Evolutionary conservation across 1,140 invertebrate species (phyloP), one percentile per base, ranked within the genome.

Genomic region (Micrasema minimum): DNA sequence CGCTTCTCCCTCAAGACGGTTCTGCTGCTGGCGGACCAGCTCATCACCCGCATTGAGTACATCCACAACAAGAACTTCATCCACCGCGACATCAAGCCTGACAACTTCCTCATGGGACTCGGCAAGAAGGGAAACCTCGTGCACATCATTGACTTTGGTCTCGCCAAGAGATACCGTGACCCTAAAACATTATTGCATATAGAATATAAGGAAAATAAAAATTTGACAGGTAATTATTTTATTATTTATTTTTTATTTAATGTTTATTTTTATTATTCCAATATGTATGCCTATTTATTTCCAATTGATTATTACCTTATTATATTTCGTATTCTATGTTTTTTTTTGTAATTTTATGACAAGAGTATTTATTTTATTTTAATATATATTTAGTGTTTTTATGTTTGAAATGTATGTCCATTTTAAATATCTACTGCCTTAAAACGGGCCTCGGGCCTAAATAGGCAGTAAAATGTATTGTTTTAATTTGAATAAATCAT

Each of bases 101-200:
- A 99, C 83, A 99, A 99, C 86, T 99, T 99, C 87, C 86, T 99
- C 76, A 99, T 99, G 97, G 98, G 98, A 55, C 88, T 99, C 59
- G 97, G 97, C 75, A 98, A 98, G 83, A 94, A 93, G 83, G 93
- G 92, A 76, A 96, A 96, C 85, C 86, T 96, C 80, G 94, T 99
- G 66, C 99, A 98, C 83, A 96, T 99, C 79, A 99, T 99, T 87
- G 97, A 99, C 86, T 99, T 99, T 88, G 97, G 97, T 77, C 86
- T 99, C 80, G 97, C 97, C 73, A 99, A 99, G 85, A 98, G 97
- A 83, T 99, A 96, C 85, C 89, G 96, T 75, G 97, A 99, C 85
- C 90, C 90, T 64, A 88, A 95, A 77, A 96, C 95, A 53, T 88
- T 96, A 78, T 91, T 92, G 80, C 98, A 99, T 85, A 99, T 99